Evolutionary conservation across 2,113 vertebrate species (phyloP).

Genomic region (Haliaeetus leucogaster): DNA sequence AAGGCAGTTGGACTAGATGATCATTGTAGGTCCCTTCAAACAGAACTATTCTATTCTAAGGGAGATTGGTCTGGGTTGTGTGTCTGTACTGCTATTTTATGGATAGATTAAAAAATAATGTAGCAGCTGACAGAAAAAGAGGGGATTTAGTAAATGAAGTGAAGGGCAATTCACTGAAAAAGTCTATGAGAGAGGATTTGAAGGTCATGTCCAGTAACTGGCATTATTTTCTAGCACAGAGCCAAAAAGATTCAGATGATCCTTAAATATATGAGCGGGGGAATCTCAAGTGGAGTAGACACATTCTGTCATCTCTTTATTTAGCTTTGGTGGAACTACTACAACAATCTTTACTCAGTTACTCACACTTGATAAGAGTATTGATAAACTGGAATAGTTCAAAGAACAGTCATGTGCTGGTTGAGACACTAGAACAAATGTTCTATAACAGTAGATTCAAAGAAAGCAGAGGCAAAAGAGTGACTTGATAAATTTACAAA

Average conservation of each 20-base stretch:
- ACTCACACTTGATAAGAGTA: neutral
- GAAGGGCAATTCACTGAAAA: neutral
- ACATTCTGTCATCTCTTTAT: neutral
- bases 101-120: neutral
- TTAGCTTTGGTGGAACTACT: neutral
- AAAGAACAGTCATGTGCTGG: neutral
- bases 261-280: neutral
- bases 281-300: neutral
- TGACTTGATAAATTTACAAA: neutral
- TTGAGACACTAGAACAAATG: neutral
- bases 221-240: neutral
- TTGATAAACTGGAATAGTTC: neutral
- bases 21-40: neutral
- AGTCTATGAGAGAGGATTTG: neutral
- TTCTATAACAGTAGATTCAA: neutral
- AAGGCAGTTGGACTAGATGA: neutral
- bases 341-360: neutral
- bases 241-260: neutral
- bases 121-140: neutral
- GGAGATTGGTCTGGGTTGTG: neutral
- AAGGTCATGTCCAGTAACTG: neutral
- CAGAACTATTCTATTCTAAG: neutral
- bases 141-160: neutral
- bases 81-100: neutral
- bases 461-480: neutral